phyloP scores from a whole-genome alignment of 2,888 invertebrate genomes.

The Galerucella nymphaeae region DNA sequence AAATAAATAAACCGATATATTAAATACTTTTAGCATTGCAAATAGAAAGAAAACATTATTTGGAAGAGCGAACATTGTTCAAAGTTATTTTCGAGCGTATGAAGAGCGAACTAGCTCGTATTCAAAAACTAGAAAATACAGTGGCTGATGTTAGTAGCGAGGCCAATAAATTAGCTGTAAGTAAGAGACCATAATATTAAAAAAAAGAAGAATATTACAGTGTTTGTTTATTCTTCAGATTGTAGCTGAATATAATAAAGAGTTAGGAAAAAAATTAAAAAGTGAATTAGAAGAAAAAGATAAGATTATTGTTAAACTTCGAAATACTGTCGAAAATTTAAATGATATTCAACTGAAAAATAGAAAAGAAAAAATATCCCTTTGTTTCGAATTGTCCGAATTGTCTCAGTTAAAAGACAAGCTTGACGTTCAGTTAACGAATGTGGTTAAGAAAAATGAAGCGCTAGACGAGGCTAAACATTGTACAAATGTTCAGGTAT shows the following conservation, averaged over 20 bases:
- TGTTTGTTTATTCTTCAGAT: slow-evolving; percentile 47
- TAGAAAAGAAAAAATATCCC: slow-evolving; percentile 59
- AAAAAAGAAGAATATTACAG: too few relatives aligned
- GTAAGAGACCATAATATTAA: neutral
- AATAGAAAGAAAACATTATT: slow-evolving; percentile 57
- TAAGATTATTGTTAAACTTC: slow-evolving; percentile 55
- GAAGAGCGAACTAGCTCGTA: slow-evolving; percentile 56
- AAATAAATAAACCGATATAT: too few relatives aligned
- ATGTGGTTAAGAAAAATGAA: slow-evolving; percentile 55
- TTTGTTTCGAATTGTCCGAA: slow-evolving; percentile 60
- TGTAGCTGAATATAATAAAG: slow-evolving; percentile 61
- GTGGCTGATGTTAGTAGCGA: slow-evolving; percentile 57
- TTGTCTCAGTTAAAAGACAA: slow-evolving; percentile 58
- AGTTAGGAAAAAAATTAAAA: slow-evolving; percentile 59
- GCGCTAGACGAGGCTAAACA: slow-evolving; percentile 55
- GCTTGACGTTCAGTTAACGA: slow-evolving; percentile 54
- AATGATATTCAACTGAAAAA: slow-evolving; percentile 57
- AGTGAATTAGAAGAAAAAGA: slow-evolving; percentile 58
- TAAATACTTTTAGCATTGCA: slow-evolving; percentile 55
- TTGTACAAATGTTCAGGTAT: slow-evolving; percentile 52
- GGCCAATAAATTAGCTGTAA: slow-evolving; percentile 59
- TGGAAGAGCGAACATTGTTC: slow-evolving; percentile 59
- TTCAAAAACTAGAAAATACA: slow-evolving; percentile 57
- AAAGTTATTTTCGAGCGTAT: slow-evolving; percentile 59
- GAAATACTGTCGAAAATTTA: slow-evolving; percentile 56